These are phyloP conservation scores for Aphidius ervi DNA, from an alignment of 1,140 invertebrate genomes.

Conservation along the genomic window DNA sequence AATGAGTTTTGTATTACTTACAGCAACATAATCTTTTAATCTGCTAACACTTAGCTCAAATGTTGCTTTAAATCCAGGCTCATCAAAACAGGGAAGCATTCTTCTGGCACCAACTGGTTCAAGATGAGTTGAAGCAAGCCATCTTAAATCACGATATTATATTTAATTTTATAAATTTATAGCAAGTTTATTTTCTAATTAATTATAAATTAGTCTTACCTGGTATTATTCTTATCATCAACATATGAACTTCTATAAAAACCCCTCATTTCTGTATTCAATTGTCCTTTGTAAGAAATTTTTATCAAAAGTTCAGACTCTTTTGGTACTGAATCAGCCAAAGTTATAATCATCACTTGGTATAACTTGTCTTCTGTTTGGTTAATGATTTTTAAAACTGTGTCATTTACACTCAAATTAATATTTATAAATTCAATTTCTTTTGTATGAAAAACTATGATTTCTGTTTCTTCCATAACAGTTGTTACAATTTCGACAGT, in stretches of 20 bases:
- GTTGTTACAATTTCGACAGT: slow-evolving; percentile 47
- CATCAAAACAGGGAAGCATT: slow-evolving; percentile 66
- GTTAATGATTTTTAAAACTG: neutral
- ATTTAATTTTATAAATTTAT: neutral
- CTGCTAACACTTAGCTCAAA: slow-evolving; percentile 54
- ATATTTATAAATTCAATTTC: slow-evolving; percentile 33
- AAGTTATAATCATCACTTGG: slow-evolving; percentile 38
- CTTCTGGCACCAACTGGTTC: slow-evolving; percentile 58
- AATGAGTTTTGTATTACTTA: slow-evolving; percentile 50
- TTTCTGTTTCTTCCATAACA: slow-evolving; percentile 42
- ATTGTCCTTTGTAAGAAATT: slow-evolving; percentile 54
- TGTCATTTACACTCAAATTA: slow-evolving; percentile 18
- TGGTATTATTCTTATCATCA: slow-evolving; percentile 41
- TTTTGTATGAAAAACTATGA: slow-evolving; percentile 55
- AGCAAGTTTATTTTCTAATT: too few species aligned
- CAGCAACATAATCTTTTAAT: slow-evolving; percentile 36
- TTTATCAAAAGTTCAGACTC: slow-evolving; percentile 45
- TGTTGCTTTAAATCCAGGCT: slow-evolving; percentile 61
- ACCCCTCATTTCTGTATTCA: slow-evolving; percentile 63
- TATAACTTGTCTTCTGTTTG: neutral
- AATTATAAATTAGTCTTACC: slow-evolving; percentile 30
- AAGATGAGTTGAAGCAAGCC: slow-evolving; percentile 57
- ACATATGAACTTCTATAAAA: slow-evolving; percentile 78
- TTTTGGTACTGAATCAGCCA: slow-evolving; percentile 35
- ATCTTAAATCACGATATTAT: slow-evolving; percentile 22